Evolutionary conservation across 2,797 vertebrate genomes (phyloP), one percentile per base, ranked within the genome.

Genomic region (Pipistrellus pipistrellus): DNA sequence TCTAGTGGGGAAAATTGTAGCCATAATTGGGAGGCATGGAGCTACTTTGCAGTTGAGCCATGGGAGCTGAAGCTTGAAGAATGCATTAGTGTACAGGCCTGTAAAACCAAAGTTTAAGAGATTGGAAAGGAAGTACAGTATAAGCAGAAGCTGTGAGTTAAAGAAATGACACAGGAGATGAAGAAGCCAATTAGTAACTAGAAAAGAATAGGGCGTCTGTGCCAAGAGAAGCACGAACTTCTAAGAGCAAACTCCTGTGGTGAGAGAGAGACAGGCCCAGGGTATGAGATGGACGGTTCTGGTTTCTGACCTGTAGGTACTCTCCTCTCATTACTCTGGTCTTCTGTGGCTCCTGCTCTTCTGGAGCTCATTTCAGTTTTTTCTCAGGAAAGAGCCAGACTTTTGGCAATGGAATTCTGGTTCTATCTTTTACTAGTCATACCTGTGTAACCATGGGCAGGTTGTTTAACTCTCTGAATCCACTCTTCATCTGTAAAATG

Each of bases 1-100:
- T 14, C 51, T 91, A 71, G 66, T 62, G 76, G 77, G 59, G 92
- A 41, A 57, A 69, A 68, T 59, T 82, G 6, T 15, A 90, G 51
- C 53, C 44, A 64, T 64, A 81, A 62, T n/a, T 9, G 91, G 66
- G 51, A 68, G 91, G 81, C 27, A 57, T 46, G 11, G 48, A 51
- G 18, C 88, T 88, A 46, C 80, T 90, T 80, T 90, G 69, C 73
- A 44, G 10, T 46, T 76, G 75, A 88, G 44, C 75, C 57, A 38
- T 30, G 38, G 30, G 55, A 75, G 17, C 59, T 27, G 55, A 76
- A 48, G 55, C 78, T 82, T 27, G 51, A 85, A 83, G 48, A 66
- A 59, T 44, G 48, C 12, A 7, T 72, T 82, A 38, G 9, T 59
- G 35, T 64, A 10, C 69, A 57, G 71, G 66, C 32, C 69, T 59